Evolutionary conservation across 2,888 invertebrate species (phyloP).

Genomic region (Pherbina coryleti): DNA sequence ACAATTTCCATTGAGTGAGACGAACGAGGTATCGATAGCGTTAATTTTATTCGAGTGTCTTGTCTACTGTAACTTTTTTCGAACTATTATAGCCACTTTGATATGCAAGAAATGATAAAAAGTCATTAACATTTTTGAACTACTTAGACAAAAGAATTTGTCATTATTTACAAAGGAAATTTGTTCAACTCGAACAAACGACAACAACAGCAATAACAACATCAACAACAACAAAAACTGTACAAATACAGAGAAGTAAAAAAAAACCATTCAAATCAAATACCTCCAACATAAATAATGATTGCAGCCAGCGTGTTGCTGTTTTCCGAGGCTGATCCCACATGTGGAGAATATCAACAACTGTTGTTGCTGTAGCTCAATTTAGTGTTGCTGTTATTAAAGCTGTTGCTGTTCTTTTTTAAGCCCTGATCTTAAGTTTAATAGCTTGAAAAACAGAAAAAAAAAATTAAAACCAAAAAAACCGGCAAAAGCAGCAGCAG

Average conservation of each 20-base stretch:
- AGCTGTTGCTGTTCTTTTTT: neutral
- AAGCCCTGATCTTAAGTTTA: neutral
- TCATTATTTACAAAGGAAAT: no score
- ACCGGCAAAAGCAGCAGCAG: constrained; percentile 31
- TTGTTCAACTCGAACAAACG: no score
- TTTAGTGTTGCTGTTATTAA: neutral
- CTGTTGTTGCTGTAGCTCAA: constrained; percentile 15
- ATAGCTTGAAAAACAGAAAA: constrained; percentile 49
- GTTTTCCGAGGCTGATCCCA: constrained; percentile 14
- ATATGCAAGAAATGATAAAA: no score
- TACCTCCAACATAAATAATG: neutral
- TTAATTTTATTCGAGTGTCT: no score
- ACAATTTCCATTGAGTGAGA: no score
- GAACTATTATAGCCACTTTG: no score
- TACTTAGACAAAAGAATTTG: no score
- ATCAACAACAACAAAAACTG: neutral
- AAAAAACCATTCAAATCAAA: constrained; percentile 3
- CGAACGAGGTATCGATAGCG: no score
- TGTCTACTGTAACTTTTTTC: no score
- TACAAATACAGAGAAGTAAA: neutral
- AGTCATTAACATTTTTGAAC: no score
- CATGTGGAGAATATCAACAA: constrained; percentile 35
- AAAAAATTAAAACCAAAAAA: constrained; percentile 36
- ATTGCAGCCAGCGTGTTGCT: neutral
- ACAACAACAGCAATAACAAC: neutral